Evolutionary conservation across 1,140 invertebrate genomes (phyloP).

Genomic region (Daktulosphaira vitifoliae): DNA sequence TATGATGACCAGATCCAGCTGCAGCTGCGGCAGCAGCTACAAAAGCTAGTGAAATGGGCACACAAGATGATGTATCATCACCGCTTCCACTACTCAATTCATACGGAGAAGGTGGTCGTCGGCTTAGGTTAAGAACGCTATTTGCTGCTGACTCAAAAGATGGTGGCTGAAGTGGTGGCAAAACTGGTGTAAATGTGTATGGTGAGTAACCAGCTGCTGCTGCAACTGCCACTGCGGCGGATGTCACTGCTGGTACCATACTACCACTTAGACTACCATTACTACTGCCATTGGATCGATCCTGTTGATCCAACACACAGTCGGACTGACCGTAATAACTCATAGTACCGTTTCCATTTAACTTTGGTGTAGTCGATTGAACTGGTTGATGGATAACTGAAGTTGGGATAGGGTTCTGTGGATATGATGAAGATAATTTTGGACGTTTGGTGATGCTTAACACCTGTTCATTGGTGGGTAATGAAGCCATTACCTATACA

Average conservation of each 20-base stretch:
- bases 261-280: constrained; percentile 40
- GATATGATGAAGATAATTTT: constrained; percentile 49
- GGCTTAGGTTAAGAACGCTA: constrained; percentile 42
- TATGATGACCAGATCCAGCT: constrained; percentile 46
- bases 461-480: constrained; percentile 73
- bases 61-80: constrained; percentile 39
- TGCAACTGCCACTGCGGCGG: constrained; percentile 46
- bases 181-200: constrained; percentile 37
- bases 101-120: constrained; percentile 41
- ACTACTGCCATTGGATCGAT: constrained; percentile 42
- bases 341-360: constrained; percentile 13
- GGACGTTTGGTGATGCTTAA: constrained; percentile 69
- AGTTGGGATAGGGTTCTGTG: constrained; percentile 49
- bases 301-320: constrained; percentile 37
- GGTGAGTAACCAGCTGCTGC: constrained; percentile 38
- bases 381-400: constrained; percentile 58
- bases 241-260: constrained; percentile 48
- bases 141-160: constrained; percentile 38
- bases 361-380: constrained; percentile 38
- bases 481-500: constrained; percentile 60
- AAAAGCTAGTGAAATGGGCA: constrained; percentile 23
- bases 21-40: constrained; percentile 20
- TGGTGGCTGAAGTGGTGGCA: constrained; percentile 41
- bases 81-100: constrained; percentile 43
- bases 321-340: constrained; percentile 43